Evolutionary conservation across 2,888 invertebrate genomes (phyloP).

Genomic region (Epinotia bilunana): DNA sequence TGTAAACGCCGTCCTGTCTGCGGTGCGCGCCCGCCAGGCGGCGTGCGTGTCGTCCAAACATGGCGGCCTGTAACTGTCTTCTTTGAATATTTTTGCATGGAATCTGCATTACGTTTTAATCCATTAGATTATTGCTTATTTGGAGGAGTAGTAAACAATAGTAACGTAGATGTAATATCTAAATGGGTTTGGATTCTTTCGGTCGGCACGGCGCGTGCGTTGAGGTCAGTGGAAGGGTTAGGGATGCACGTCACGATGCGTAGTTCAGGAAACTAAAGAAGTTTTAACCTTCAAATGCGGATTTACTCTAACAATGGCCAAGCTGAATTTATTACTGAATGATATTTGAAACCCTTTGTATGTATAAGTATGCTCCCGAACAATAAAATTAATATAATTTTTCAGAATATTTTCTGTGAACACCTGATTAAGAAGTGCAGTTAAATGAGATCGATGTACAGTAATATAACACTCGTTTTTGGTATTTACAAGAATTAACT

Average conservation of each 20-base stretch:
- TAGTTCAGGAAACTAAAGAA: not conserved
- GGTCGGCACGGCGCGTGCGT: slow-evolving; percentile 6
- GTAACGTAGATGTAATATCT: slow-evolving; percentile 28
- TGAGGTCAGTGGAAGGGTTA: slow-evolving; percentile 1
- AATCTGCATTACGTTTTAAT: slow-evolving; percentile 51
- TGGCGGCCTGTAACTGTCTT: slow-evolving; percentile 66
- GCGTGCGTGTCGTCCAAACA: slow-evolving; percentile 77
- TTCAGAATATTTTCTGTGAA: too few relatives aligned
- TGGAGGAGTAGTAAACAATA: slow-evolving; percentile 33
- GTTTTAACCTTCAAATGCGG: not conserved
- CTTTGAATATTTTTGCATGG: slow-evolving; percentile 81
- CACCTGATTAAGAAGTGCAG: too few relatives aligned
- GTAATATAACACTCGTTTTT: too few relatives aligned
- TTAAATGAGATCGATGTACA: too few relatives aligned
- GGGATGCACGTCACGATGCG: not conserved
- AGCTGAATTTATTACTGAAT: too few relatives aligned
- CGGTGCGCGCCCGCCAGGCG: slow-evolving; percentile 72
- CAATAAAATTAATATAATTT: too few relatives aligned
- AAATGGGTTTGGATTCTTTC: slow-evolving; percentile 21
- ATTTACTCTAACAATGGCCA: not conserved
- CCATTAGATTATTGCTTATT: slow-evolving; percentile 44
- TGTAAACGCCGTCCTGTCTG: slow-evolving; percentile 73
- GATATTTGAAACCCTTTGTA: too few relatives aligned
- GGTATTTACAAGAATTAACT: too few relatives aligned
- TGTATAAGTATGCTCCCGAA: too few relatives aligned